Conservation (phyloP, 1,140 invertebrate species). For the Eriocheir sinensis region DNA sequence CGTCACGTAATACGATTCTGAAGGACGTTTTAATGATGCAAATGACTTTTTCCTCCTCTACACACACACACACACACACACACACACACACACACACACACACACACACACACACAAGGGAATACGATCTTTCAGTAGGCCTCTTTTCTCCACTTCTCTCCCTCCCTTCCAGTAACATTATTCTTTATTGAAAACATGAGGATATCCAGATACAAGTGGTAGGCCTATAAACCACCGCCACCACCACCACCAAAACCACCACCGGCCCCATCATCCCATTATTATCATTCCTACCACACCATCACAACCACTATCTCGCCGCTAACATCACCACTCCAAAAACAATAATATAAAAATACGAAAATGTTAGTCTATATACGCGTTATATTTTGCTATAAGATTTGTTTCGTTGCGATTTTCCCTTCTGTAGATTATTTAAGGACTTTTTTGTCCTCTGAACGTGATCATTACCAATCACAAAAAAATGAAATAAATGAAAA, state of each 20-base stretch:
- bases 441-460: no score
- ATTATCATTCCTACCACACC: not conserved
- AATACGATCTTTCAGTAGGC: not conserved
- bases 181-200: slow-evolving; percentile 48
- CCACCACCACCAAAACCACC: slow-evolving; percentile 37
- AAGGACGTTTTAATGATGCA: no score
- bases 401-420: no score
- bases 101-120: not conserved
- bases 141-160: not conserved
- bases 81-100: slow-evolving; percentile 16
- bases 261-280: slow-evolving; percentile 12
- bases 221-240: slow-evolving; percentile 16
- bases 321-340: not conserved
- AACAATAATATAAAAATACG: not conserved
- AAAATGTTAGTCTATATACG: no score
- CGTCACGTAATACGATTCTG: no score
- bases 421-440: no score
- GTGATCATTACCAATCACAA: not conserved
- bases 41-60: no score
- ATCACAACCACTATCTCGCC: not conserved
- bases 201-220: not conserved
- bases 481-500: no score
- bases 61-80: not conserved
- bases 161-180: slow-evolving; percentile 18
- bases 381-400: no score